These are phyloP conservation scores for Morelia viridis DNA, from an alignment of 2,797 vertebrate species.

Conservation along the genomic window DNA sequence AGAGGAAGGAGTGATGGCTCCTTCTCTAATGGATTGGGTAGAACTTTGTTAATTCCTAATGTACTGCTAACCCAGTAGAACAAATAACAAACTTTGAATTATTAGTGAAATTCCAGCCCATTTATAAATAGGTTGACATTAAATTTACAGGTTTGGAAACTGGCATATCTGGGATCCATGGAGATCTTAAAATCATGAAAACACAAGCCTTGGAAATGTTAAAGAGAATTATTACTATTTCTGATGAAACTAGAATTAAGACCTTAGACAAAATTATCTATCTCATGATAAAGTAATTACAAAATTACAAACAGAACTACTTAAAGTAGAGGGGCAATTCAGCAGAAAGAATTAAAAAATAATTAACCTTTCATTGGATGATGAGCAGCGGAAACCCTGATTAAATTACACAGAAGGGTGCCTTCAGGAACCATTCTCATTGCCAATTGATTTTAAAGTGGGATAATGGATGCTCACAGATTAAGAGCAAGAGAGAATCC, in stretches of 20 bases:
- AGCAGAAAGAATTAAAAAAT: background rate
- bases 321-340: background rate
- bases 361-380: background rate
- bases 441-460: background rate
- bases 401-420: background rate
- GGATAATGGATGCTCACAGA: background rate
- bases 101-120: background rate
- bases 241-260: background rate
- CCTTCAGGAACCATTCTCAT: background rate
- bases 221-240: background rate
- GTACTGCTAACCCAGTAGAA: background rate
- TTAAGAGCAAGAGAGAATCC: background rate
- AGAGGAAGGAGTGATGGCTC: background rate
- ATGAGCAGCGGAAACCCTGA: background rate
- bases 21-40: background rate
- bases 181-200: background rate
- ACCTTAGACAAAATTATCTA: background rate
- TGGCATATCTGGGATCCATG: background rate
- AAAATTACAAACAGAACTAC: background rate
- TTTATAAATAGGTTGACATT: background rate
- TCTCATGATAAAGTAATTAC: background rate
- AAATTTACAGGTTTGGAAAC: background rate
- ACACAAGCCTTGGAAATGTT: background rate
- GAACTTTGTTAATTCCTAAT: background rate
- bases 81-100: background rate